Evolutionary conservation across 2,113 vertebrate genomes (phyloP), one percentile per base, ranked within the genome.

Genomic region (Dascyllus trimaculatus): DNA sequence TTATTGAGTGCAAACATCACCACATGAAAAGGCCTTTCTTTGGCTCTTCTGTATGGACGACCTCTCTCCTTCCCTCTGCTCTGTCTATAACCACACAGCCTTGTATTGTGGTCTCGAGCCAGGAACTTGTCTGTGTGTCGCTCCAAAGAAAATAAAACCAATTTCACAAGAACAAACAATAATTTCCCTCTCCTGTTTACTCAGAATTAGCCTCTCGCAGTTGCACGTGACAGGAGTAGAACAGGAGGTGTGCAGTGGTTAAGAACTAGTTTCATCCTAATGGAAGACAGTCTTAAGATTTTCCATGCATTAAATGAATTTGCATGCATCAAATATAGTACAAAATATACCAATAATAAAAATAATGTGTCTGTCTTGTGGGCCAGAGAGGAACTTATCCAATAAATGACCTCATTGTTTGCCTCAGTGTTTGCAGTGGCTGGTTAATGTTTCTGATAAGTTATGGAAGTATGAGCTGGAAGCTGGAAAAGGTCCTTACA

Each of bases 131-230:
- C 80, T 71, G 65, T 56, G 61, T 64, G 17, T 54, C 21, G 1
- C 40, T 71, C 73, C 68, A 87, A 81, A 76, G 45, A 75, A 85
- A 89, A 73, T 71, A 78, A 1, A 66, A 75, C 78, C 80, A 81
- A 78, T 84, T 82, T 85, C 62, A 81, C 59, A 57, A 60, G 71
- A 77, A 80, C 86, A 90, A 91, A 91, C 62, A 88, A 86, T 45
- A 11, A 90, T 81, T 80, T 87, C 38, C 70, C 40, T 62, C 58
- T 57, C 2, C 13, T 73, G 80, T 90, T 89, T 82, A 70, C 60
- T 71, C 63, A 85, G 38, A 82, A 75, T 67, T 59, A 73, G 59
- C 40, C 22, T 81, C 24, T 46, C 46, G 40, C 53, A 75, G 49
- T 40, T 56, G 48, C 25, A 26, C 4, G 7, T 66, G 61, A 80